These are phyloP conservation scores for Penaeus chinensis DNA, from an alignment of 1,140 invertebrate species.

Conservation along the genomic window DNA sequence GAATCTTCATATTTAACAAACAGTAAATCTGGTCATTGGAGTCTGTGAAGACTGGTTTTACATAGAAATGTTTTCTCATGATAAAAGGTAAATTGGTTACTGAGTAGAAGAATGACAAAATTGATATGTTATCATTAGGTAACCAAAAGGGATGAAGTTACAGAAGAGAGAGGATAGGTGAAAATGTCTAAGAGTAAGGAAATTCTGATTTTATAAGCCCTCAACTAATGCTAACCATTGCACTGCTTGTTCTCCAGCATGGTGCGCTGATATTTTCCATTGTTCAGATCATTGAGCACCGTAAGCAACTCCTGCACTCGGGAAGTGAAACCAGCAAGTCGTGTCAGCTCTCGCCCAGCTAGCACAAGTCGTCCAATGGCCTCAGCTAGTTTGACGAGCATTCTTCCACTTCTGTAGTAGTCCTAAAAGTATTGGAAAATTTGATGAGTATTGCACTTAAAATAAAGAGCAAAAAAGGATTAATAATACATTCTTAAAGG, in stretches of 20 bases:
- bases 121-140: no score
- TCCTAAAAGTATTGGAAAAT: conserved; percentile 69
- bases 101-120: no score
- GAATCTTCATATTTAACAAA: no score
- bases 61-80: no score
- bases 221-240: conserved; percentile 18
- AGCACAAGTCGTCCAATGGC: conserved; percentile 94
- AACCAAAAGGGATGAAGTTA: no score
- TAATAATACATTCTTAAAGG: background rate
- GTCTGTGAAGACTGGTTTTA: no score
- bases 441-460: conserved; percentile 24
- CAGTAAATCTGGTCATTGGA: no score
- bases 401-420: conserved; percentile 96
- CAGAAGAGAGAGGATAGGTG: no score
- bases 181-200: no score
- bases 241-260: conserved; percentile 75
- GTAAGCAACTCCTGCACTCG: conserved; percentile 89
- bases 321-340: conserved; percentile 92
- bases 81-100: no score
- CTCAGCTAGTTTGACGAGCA: conserved; percentile 96
- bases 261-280: conserved; percentile 86
- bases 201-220: no score
- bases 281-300: conserved; percentile 88
- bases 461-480: background rate
- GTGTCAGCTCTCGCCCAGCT: conserved; percentile 92